A percentile compares a stretch with the other conserved stretches of the same genome.
Evolutionary conservation across 1,140 invertebrate genomes (phyloP).

Genomic region (Vanessa atalanta): DNA sequence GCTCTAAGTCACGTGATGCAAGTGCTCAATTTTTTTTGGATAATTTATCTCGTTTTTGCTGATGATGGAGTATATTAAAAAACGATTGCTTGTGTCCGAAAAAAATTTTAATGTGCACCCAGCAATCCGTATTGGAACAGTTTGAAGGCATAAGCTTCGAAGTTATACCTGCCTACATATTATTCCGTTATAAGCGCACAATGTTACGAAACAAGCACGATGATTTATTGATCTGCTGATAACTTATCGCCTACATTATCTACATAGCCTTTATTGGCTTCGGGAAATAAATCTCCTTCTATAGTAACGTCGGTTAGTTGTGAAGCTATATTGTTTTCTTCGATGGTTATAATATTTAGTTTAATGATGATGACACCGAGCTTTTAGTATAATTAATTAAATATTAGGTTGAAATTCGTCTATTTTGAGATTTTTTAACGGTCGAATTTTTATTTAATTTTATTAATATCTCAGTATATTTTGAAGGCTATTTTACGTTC

Average conservation of each 20-base stretch:
- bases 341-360: not conserved
- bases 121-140: no score
- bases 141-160: not conserved
- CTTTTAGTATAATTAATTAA: no score
- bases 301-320: slow-evolving; percentile 15
- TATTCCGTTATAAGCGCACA: slow-evolving; percentile 33
- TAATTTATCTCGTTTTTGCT: no score
- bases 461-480: no score
- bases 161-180: slow-evolving; percentile 38
- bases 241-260: slow-evolving; percentile 67
- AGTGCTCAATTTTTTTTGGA: no score
- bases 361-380: not conserved
- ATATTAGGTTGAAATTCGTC: no score
- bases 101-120: not conserved
- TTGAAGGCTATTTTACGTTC: no score
- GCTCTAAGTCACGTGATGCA: no score
- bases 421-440: no score
- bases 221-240: slow-evolving; percentile 70
- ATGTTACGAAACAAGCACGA: slow-evolving; percentile 52
- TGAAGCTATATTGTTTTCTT: slow-evolving; percentile 15
- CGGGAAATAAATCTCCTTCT: slow-evolving; percentile 24
- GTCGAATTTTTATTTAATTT: no score
- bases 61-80: no score
- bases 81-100: no score
- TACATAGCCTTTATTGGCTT: slow-evolving; percentile 44